phyloP scores from a whole-genome alignment of 2,888 invertebrate species.

The Atrina japonica region DNA sequence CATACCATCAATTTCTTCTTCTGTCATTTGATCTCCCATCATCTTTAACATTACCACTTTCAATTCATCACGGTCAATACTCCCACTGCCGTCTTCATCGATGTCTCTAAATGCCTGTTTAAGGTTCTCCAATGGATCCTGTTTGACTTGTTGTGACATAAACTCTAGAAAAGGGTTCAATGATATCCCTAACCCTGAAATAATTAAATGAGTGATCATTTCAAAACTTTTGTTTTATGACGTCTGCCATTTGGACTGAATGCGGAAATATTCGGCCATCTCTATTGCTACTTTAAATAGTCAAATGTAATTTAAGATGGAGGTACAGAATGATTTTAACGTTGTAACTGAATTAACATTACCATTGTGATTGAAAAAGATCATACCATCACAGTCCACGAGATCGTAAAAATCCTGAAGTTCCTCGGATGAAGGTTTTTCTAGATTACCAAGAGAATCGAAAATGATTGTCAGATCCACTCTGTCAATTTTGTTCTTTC shows the following conservation, averaged over 20 bases:
- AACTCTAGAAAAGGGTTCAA: no score
- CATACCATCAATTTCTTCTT: conserved; percentile 31
- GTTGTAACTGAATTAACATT: no score
- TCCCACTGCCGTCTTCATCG: conserved; percentile 25
- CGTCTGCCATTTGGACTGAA: no score
- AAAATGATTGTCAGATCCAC: not conserved
- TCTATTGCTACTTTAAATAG: no score
- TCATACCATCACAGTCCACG: not conserved
- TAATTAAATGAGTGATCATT: no score
- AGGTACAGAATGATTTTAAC: no score
- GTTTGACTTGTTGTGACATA: no score
- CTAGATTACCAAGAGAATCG: not conserved
- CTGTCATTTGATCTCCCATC: conserved; percentile 21
- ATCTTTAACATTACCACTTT: conserved; percentile 25
- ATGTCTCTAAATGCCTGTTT: conserved; percentile 21
- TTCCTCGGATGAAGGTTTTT: not conserved
- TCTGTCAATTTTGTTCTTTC: not conserved
- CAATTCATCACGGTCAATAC: conserved; percentile 18
- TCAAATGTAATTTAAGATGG: no score
- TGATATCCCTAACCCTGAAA: no score
- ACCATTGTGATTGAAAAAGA: not conserved
- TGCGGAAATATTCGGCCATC: no score
- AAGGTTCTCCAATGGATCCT: conserved; percentile 3
- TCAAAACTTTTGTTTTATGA: no score
- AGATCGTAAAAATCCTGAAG: not conserved